These are phyloP conservation scores for Tetragonula carbonaria DNA, from an alignment of 2,888 invertebrate genomes.

Conservation along the genomic window DNA sequence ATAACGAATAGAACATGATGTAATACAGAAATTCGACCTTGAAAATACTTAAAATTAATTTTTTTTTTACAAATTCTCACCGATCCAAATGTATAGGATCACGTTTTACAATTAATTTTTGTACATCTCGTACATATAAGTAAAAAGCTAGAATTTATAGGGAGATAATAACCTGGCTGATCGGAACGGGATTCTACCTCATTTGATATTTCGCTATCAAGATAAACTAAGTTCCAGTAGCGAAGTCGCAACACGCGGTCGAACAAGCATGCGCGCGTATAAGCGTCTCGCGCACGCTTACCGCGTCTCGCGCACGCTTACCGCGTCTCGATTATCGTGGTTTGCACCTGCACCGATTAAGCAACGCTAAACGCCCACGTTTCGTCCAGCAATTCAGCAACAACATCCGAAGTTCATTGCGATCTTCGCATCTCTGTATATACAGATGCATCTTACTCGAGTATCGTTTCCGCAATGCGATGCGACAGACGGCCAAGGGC, in stretches of 20 bases:
- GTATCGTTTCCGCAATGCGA: conserved; percentile 31
- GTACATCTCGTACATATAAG: too few relatives aligned
- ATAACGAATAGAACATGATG: too few relatives aligned
- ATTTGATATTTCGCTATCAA: conserved; percentile 10
- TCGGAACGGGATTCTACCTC: neutral
- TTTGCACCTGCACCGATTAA: conserved; percentile 56
- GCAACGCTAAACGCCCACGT: conserved; percentile 60
- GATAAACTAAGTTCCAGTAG: conserved; percentile 44
- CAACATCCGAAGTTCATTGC: conserved; percentile 55
- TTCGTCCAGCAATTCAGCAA: conserved; percentile 45
- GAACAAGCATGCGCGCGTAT: conserved; percentile 13
- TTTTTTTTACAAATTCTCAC: too few relatives aligned
- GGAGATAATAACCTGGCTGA: neutral
- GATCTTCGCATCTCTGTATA: neutral
- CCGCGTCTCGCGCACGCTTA: neutral
- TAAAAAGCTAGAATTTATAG: neutral
- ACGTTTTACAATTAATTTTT: too few relatives aligned
- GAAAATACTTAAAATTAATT: too few relatives aligned
- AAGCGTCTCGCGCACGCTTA: conserved; percentile 25
- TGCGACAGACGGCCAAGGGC: conserved; percentile 41
- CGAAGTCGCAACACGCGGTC: neutral
- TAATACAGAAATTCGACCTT: too few relatives aligned
- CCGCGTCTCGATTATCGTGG: neutral
- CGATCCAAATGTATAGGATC: too few relatives aligned
- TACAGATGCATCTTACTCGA: conserved; percentile 17